Percentiles rank a stretch among this genome's conserved stretches.
Evolutionary conservation across 2,113 vertebrate genomes (phyloP).

Genomic region (Genyomyrus donnyi): DNA sequence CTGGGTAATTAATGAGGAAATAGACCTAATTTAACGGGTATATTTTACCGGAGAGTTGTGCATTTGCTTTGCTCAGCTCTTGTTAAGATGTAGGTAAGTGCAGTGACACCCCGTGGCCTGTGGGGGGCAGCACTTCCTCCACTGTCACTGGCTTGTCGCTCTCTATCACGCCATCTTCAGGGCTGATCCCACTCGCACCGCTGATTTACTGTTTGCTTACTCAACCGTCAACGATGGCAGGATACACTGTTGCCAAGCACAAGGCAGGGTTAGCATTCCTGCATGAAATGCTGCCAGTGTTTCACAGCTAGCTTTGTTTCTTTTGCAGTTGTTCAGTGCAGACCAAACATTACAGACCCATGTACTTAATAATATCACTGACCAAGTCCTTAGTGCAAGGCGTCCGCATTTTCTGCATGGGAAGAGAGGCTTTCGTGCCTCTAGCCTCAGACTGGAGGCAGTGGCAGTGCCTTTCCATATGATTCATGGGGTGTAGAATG

Average conservation of each 20-base stretch:
- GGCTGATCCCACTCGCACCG: background rate
- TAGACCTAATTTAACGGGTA: background rate
- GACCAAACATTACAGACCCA: background rate
- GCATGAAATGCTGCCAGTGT: background rate
- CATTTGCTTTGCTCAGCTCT: background rate
- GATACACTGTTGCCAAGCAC: background rate
- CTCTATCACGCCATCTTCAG: background rate
- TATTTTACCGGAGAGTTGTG: background rate
- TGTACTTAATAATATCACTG: background rate
- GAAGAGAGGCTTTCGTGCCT: background rate
- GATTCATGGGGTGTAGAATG: background rate
- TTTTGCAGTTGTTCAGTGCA: background rate
- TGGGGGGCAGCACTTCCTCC: background rate
- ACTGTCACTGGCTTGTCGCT: background rate
- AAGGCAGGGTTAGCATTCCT: background rate
- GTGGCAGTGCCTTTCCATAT: too few relatives aligned
- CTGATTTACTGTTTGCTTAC: background rate
- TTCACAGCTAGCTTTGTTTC: background rate
- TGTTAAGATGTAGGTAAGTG: background rate
- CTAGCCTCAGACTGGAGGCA: background rate
- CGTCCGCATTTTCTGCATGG: background rate
- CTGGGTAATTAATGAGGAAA: background rate
- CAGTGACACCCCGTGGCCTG: background rate
- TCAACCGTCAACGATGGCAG: background rate
- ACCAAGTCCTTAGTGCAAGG: background rate